phyloP scores from a whole-genome alignment of 2,888 invertebrate species.

The Osedax fenrisi region DNA sequence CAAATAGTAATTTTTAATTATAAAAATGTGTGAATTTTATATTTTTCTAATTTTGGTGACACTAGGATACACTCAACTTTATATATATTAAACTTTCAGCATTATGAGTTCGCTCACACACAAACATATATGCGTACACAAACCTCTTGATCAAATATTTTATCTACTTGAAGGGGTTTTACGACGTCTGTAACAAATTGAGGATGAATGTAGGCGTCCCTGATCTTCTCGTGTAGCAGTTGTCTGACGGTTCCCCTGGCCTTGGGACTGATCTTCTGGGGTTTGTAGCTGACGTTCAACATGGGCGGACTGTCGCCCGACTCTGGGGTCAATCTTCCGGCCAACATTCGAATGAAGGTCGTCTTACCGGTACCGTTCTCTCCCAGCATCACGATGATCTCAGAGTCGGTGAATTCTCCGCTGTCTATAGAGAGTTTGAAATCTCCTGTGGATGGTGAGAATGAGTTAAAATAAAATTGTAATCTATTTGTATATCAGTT shows the following conservation, averaged over 20 bases:
- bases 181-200: constrained; percentile 94
- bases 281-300: constrained; percentile 95
- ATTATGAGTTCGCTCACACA: too few relatives aligned
- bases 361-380: constrained; percentile 99
- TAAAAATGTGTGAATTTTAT: too few relatives aligned
- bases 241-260: constrained; percentile 81
- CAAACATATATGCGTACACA: too few relatives aligned
- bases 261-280: constrained; percentile 97
- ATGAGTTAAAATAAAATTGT: too few relatives aligned
- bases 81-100: too few relatives aligned
- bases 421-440: constrained; percentile 69
- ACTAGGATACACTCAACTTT: too few relatives aligned
- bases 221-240: constrained; percentile 84
- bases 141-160: constrained; percentile 92
- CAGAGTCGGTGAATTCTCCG: constrained; percentile 96
- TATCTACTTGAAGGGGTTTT: constrained; percentile 91
- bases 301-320: constrained; percentile 69
- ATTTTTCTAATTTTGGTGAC: too few relatives aligned
- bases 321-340: constrained; percentile 85
- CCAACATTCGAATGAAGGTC: constrained; percentile 93
- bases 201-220: constrained; percentile 92
- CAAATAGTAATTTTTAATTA: too few relatives aligned
- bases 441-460: constrained; percentile 14
- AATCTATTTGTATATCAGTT: too few relatives aligned
- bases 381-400: constrained; percentile 83